Evolutionary conservation across 2,888 invertebrate genomes (phyloP), one percentile per base, ranked within the genome.

Genomic region (Clitarchus hookeri): DNA sequence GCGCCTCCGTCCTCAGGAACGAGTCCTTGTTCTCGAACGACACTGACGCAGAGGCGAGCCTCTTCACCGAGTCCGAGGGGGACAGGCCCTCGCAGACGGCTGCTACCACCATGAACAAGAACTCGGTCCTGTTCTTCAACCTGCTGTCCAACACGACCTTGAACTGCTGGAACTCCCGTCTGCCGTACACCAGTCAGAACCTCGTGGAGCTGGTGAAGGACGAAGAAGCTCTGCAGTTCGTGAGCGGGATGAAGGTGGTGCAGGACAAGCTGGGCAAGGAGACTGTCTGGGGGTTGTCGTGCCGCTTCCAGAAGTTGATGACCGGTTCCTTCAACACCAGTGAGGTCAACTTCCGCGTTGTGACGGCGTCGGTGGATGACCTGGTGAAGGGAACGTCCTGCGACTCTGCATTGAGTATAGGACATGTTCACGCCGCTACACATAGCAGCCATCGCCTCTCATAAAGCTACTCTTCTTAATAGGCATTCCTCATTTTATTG

Each of bases 71-170:
- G 84, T 93, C 94, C 88, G 91, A 93, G 79, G 91, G 91, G 88
- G 92, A 93, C 85, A 93, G 96, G 79, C 90, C 93, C 0, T 53
- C 84, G 94, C 94, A 0, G 90, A 93, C 95, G 25, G 96, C 95
- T 6, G 94, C 95, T 0, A 93, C 96, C 90, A 96, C 94, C 0
- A 95, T 96, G 89, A 95, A 96, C 89, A 92, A 94, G 84, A 89
- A 87, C 11, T 96, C 96, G 0, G 93, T 96, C 86, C 91, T 96
- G 88, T 96, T 94, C 90, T 96, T 95, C 90, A 96, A 96, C 0
- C 90, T 95, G 8, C 93, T 95, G 91, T 92, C 94, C 0, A 95
- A 95, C 0, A 93, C 95, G 8, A 93, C 95, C 48, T 92, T 97
- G 44, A 94, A 93, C 89, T 96, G 95, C 89, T 96, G 96, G 96